A percentile compares a stretch with the other conserved stretches of the same genome.
These are phyloP conservation scores for Drosophila atripex DNA, from an alignment of 2,888 invertebrate species.

Conservation along the genomic window DNA sequence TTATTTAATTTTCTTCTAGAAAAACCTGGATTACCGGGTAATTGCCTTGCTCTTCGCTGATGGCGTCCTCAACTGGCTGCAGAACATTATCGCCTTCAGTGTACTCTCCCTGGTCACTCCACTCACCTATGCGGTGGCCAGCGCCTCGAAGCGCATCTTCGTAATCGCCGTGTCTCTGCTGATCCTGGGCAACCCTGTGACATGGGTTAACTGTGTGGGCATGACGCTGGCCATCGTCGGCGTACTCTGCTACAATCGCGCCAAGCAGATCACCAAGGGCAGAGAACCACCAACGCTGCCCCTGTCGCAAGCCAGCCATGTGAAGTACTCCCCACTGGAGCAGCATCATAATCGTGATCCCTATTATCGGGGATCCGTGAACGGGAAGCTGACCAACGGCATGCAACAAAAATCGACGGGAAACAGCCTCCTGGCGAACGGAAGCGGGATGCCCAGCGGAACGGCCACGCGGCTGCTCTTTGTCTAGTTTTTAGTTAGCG, in stretches of 20 bases:
- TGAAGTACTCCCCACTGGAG: conserved; percentile 80
- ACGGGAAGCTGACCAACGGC: conserved; percentile 59
- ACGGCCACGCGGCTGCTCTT: conserved; percentile 81
- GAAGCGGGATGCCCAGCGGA: conserved; percentile 75
- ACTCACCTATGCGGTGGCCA: conserved; percentile 97
- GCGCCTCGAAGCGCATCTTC: conserved; percentile 96
- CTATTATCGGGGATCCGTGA: conserved; percentile 69
- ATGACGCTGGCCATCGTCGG: conserved; percentile 96
- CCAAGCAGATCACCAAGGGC: conserved; percentile 88
- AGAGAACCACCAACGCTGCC: conserved; percentile 85
- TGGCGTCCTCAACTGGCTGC: conserved; percentile 95
- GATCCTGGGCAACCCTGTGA: conserved; percentile 95
- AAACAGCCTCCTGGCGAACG: conserved; percentile 80
- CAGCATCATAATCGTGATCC: conserved; percentile 68
- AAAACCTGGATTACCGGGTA: conserved; percentile 85
- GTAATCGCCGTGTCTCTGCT: conserved; percentile 95
- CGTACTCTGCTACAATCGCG: conserved; percentile 95
- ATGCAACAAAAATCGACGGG: conserved; percentile 35
- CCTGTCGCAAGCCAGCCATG: conserved; percentile 83
- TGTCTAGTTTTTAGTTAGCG: conserved; percentile 77
- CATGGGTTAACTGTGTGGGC: conserved; percentile 92
- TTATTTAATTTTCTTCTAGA: conserved; percentile 80
- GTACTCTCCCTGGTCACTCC: conserved; percentile 96
- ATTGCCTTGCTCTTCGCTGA: conserved; percentile 89
- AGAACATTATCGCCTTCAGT: conserved; percentile 97